Conservation (phyloP, 2,888 invertebrate genomes). For the Himalopsyche japonica region DNA sequence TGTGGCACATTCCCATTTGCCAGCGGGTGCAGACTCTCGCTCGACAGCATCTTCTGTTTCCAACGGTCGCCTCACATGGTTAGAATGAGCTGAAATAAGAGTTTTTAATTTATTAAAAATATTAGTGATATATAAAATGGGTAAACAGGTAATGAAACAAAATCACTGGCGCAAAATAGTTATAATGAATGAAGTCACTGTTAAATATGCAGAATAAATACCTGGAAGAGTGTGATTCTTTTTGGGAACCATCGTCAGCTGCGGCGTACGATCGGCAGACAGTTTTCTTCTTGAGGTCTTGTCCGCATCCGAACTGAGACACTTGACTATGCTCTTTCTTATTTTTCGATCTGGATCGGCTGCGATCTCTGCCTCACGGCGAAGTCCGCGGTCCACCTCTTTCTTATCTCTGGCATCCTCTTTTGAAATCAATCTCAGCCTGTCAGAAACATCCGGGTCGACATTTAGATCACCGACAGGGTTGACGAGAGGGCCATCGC, state of each 20-base stretch:
- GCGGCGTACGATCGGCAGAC: slow-evolving; percentile 4
- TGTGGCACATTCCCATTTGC: slow-evolving; percentile 69
- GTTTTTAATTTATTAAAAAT: too few species aligned
- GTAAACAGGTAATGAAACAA: too few species aligned
- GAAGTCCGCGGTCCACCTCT: slow-evolving; percentile 49
- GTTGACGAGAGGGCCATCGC: slow-evolving; percentile 51
- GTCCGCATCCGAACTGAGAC: slow-evolving; percentile 49
- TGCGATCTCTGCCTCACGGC: slow-evolving; percentile 44
- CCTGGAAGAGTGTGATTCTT: slow-evolving; percentile 10
- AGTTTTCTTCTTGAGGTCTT: slow-evolving; percentile 51
- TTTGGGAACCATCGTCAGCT: background rate
- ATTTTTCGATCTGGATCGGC: slow-evolving; percentile 45
- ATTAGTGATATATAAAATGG: too few species aligned
- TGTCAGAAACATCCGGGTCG: slow-evolving; percentile 50
- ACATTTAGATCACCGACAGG: slow-evolving; percentile 48
- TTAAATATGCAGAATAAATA: background rate
- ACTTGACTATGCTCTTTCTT: slow-evolving; percentile 50
- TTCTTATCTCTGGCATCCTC: slow-evolving; percentile 54
- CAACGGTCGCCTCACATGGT: background rate
- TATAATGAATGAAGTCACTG: too few species aligned
- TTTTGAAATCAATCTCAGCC: slow-evolving; percentile 52
- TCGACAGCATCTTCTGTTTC: background rate
- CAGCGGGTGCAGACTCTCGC: slow-evolving; percentile 20
- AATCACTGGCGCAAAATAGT: too few species aligned
- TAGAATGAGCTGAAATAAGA: background rate